Evolutionary conservation across 2,888 invertebrate genomes (phyloP).

Genomic region (Rotaria macrura): DNA sequence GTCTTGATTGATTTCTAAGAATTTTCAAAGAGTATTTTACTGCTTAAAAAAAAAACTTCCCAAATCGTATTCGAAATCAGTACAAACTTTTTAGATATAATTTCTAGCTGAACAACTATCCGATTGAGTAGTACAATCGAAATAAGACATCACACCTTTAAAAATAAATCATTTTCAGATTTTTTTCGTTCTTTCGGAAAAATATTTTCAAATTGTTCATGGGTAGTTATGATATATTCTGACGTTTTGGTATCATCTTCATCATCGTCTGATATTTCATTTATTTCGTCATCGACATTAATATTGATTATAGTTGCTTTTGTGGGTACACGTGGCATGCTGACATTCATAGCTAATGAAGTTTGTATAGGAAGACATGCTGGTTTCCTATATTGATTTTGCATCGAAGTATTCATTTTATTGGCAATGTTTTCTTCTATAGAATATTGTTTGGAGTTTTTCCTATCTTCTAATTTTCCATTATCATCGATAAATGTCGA

Average conservation of each 20-base stretch:
- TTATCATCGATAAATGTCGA: too few relatives aligned
- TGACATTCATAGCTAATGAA: background rate
- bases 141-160: background rate
- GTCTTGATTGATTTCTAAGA: too few relatives aligned
- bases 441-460: too few relatives aligned
- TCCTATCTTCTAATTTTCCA: too few relatives aligned
- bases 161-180: background rate
- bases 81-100: too few relatives aligned
- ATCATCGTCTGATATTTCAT: background rate
- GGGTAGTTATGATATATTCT: background rate
- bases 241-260: background rate
- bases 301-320: background rate
- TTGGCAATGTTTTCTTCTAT: background rate
- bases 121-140: too few relatives aligned
- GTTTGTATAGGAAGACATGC: background rate
- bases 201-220: background rate
- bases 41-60: too few relatives aligned
- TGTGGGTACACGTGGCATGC: background rate
- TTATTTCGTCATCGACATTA: background rate
- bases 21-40: too few relatives aligned
- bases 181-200: background rate
- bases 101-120: too few relatives aligned
- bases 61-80: too few relatives aligned
- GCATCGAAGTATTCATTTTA: background rate
- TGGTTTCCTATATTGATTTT: background rate